Conservation (phyloP, 2,797 vertebrate genomes). For the Telmatherina bonti region DNA sequence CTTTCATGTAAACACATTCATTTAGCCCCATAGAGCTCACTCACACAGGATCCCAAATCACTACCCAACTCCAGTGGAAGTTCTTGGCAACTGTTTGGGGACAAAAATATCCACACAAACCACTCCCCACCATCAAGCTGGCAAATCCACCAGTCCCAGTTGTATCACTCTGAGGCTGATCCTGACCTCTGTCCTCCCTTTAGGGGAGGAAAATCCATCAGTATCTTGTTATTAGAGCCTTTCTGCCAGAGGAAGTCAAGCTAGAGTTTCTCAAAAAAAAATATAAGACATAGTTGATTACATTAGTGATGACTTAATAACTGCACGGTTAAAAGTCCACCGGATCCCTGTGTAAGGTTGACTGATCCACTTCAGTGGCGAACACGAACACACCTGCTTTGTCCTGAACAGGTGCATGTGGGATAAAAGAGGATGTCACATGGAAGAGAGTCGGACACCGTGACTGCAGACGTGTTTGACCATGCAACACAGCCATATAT, state of each 20-base stretch:
- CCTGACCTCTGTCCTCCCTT: slow-evolving; percentile 27
- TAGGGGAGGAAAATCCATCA: slow-evolving; percentile 21
- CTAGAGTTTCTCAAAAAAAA: slow-evolving; percentile 17
- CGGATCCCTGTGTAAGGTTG: slow-evolving; percentile 49
- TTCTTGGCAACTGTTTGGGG: slow-evolving; percentile 32
- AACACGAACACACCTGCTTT: slow-evolving; percentile 57
- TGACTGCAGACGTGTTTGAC: neutral
- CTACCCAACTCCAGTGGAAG: slow-evolving; percentile 75
- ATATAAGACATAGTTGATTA: slow-evolving; percentile 47
- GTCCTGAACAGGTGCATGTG: slow-evolving; percentile 64
- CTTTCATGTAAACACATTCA: neutral
- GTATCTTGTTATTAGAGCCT: slow-evolving; percentile 28
- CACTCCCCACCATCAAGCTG: neutral
- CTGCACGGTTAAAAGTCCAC: slow-evolving; percentile 31
- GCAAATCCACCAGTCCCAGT: neutral
- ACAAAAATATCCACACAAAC: slow-evolving; percentile 37
- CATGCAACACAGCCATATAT: neutral
- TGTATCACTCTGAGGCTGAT: neutral
- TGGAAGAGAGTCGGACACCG: neutral
- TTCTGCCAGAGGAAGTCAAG: slow-evolving; percentile 2
- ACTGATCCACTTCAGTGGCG: slow-evolving; percentile 59
- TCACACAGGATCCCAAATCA: slow-evolving; percentile 10
- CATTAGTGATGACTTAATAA: slow-evolving; percentile 57
- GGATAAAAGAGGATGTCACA: neutral
- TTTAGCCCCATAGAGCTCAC: neutral